These are phyloP conservation scores for Trachythela sp. DNA, from an alignment of 64 coral and sea anemone genomes.

Conservation along the genomic window DNA sequence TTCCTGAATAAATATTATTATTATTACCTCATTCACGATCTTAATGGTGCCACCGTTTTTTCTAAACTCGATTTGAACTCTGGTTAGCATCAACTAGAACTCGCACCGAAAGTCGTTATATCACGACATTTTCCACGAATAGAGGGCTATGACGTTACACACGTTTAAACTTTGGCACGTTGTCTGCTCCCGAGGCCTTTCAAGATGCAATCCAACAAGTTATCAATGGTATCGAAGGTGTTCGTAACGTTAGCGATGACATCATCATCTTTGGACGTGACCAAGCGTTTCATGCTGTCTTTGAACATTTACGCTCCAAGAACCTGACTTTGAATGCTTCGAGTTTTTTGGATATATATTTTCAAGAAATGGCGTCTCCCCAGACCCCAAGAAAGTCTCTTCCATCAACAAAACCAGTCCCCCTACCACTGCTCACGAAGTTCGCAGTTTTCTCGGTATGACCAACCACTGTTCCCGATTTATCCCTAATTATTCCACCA, in stretches of 20 bases:
- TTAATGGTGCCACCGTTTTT: conserved; percentile 8
- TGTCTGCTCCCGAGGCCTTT: conserved; percentile 41
- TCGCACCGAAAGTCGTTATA: conserved; percentile 20
- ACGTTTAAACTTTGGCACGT: conserved; percentile 44
- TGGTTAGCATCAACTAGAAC: conserved; percentile 42
- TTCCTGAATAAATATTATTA: too few species aligned
- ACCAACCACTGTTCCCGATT: background rate
- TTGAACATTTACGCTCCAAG: background rate
- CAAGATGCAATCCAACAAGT: conserved; percentile 36
- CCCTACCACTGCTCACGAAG: background rate
- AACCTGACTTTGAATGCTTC: conserved; percentile 30
- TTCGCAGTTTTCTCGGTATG: conserved; percentile 19
- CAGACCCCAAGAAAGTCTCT: conserved; percentile 20
- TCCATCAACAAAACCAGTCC: background rate
- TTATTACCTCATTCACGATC: background rate
- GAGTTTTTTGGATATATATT: conserved; percentile 28
- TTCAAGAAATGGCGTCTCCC: conserved; percentile 20
- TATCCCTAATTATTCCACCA: conserved; percentile 14
- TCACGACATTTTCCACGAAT: conserved; percentile 51
- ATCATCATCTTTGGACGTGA: conserved; percentile 28
- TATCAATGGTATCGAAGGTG: background rate
- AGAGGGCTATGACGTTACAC: conserved; percentile 19
- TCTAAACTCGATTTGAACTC: background rate
- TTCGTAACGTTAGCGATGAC: conserved; percentile 40
- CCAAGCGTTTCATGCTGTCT: conserved; percentile 22